phyloP scores from a whole-genome alignment of 2,888 invertebrate genomes.

The Eupithecia centaureata region DNA sequence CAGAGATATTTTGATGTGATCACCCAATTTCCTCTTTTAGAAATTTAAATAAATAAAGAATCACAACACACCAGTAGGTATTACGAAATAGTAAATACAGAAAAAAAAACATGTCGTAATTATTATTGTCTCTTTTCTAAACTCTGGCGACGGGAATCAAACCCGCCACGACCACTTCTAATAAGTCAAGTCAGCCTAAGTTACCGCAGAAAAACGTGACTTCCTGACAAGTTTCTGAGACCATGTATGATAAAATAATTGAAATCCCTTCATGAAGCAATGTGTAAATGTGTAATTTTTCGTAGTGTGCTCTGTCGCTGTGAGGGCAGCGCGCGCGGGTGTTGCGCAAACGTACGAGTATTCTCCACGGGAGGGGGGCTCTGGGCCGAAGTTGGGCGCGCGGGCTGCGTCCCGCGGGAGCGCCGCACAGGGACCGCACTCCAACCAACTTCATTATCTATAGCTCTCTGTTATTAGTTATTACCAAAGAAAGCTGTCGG shows the following conservation, averaged over 20 bases:
- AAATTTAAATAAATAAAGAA: too few relatives aligned
- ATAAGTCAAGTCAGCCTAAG: too few relatives aligned
- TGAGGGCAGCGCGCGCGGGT: constrained; percentile 80
- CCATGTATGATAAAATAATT: constrained; percentile 14
- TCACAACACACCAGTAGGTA: too few relatives aligned
- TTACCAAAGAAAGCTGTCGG: background rate
- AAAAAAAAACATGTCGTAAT: too few relatives aligned
- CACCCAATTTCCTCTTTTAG: too few relatives aligned
- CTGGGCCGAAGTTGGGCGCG: constrained; percentile 83
- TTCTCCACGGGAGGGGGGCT: constrained; percentile 78
- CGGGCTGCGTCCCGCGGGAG: constrained; percentile 79
- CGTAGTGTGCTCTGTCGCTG: constrained; percentile 75
- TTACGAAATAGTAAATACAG: too few relatives aligned
- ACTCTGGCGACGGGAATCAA: too few relatives aligned
- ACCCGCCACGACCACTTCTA: too few relatives aligned
- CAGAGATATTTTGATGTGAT: too few relatives aligned
- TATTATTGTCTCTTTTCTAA: too few relatives aligned
- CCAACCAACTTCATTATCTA: constrained; percentile 37
- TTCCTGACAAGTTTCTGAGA: background rate
- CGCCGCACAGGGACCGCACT: constrained; percentile 71
- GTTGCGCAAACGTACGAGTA: constrained; percentile 78
- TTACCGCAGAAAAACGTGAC: too few relatives aligned
- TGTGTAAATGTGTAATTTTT: constrained; percentile 79
- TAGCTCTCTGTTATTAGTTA: background rate
- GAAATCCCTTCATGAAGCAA: constrained; percentile 18